These are phyloP conservation scores for Leucoma salicis DNA, from an alignment of 2,888 invertebrate species.

Conservation along the genomic window DNA sequence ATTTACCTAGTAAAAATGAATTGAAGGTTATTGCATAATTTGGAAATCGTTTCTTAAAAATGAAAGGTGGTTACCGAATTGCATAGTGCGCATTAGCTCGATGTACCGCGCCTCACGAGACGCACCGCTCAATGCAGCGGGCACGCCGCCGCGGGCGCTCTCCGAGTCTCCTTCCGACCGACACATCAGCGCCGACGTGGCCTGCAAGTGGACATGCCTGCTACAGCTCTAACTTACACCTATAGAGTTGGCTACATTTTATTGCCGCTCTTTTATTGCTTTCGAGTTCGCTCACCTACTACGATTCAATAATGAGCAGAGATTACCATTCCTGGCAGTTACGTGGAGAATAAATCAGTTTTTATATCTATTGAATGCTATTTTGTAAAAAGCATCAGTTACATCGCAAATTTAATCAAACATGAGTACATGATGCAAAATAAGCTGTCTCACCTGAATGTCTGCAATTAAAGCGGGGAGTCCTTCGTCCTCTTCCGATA, in stretches of 20 bases:
- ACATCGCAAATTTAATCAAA: background rate
- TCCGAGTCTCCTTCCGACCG: constrained; percentile 56
- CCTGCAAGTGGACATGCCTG: constrained; percentile 37
- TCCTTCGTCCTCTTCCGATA: constrained; percentile 94
- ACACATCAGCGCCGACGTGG: constrained; percentile 72
- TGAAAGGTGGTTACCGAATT: constrained; percentile 95
- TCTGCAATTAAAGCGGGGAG: constrained; percentile 94
- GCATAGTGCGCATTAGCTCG: constrained; percentile 92
- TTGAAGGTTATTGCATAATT: too few species aligned
- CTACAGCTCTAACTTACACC: too few species aligned
- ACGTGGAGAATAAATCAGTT: too few species aligned
- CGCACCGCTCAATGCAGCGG: constrained; percentile 54
- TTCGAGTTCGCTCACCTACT: too few species aligned
- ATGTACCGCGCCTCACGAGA: constrained; percentile 85
- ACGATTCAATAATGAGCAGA: too few species aligned
- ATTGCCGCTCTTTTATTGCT: too few species aligned
- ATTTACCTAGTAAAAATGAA: too few species aligned
- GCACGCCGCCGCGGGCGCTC: constrained; percentile 52
- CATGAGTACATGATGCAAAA: background rate
- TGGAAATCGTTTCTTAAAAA: too few species aligned
- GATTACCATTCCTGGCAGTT: too few species aligned
- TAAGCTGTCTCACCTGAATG: constrained; percentile 86
- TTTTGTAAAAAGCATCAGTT: background rate
- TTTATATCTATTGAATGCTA: too few species aligned
- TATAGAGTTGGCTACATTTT: too few species aligned